A percentile compares a stretch with the other conserved stretches of the same genome.
These are phyloP conservation scores for Microtus ochrogaster DNA, from an alignment of 2,113 vertebrate genomes.

Conservation along the genomic window DNA sequence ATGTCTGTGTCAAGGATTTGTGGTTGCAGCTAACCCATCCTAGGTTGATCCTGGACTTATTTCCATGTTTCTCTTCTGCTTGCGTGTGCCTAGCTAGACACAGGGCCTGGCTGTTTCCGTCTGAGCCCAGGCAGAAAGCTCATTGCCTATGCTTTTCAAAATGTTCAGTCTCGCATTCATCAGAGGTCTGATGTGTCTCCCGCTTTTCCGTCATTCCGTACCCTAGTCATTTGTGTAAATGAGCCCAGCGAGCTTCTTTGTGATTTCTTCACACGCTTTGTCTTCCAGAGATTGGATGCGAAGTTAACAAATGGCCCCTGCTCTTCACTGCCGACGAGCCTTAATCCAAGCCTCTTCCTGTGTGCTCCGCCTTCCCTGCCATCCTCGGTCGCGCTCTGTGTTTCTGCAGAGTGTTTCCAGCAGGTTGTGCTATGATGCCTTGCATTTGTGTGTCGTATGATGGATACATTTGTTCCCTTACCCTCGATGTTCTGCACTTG, in stretches of 20 bases:
- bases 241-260: neutral
- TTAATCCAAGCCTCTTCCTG: neutral
- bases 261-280: neutral
- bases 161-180: neutral
- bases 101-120: neutral
- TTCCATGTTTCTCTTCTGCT: neutral
- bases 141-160: neutral
- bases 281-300: neutral
- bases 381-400: neutral
- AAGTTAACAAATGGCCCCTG: neutral
- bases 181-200: neutral
- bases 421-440: slow-evolving; percentile 57
- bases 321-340: neutral
- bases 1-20: neutral
- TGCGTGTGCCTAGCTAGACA: neutral
- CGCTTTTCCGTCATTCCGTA: neutral
- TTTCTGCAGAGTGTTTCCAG: slow-evolving; percentile 28
- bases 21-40: neutral
- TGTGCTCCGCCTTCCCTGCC: neutral
- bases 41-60: neutral
- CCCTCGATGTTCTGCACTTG: neutral
- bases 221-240: neutral
- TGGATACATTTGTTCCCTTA: neutral
- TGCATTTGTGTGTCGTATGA: neutral
- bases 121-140: neutral